Evolutionary conservation across 2,797 vertebrate species (phyloP).

Genomic region (Enteromius trimaculatus): DNA sequence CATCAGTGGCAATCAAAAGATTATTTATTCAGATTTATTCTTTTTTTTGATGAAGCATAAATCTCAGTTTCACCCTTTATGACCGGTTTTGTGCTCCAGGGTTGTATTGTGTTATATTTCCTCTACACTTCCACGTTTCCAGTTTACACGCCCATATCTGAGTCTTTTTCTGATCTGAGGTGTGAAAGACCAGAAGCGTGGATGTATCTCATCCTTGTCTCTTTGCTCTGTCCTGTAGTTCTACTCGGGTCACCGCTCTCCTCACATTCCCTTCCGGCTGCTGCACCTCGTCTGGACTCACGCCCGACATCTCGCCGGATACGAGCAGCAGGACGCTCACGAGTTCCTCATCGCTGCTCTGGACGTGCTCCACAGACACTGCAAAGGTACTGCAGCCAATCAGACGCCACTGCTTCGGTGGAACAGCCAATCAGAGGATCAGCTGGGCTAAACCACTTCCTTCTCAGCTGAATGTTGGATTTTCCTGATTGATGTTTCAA

Average conservation of each 20-base stretch:
- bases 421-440: conserved; percentile 3
- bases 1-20: no score
- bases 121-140: no score
- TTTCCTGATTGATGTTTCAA: not conserved
- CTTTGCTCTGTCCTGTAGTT: conserved; percentile 76
- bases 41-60: no score
- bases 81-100: no score
- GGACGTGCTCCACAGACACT: conserved; percentile 97
- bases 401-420: no score
- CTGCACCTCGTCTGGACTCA: conserved; percentile 99
- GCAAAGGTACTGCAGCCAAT: conserved; percentile 83
- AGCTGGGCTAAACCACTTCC: not conserved
- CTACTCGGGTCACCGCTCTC: conserved; percentile 98
- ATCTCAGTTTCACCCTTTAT: no score
- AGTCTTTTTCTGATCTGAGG: no score
- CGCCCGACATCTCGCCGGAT: conserved; percentile 96
- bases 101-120: no score
- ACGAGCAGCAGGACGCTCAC: conserved; percentile 98
- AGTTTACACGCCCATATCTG: no score
- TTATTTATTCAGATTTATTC: no score
- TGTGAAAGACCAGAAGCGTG: no score
- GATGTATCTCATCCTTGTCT: not conserved
- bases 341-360: conserved; percentile 98
- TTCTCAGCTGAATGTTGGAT: not conserved
- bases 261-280: conserved; percentile 98